These are phyloP conservation scores for Atta texana DNA, from an alignment of 1,140 invertebrate species.

Conservation along the genomic window DNA sequence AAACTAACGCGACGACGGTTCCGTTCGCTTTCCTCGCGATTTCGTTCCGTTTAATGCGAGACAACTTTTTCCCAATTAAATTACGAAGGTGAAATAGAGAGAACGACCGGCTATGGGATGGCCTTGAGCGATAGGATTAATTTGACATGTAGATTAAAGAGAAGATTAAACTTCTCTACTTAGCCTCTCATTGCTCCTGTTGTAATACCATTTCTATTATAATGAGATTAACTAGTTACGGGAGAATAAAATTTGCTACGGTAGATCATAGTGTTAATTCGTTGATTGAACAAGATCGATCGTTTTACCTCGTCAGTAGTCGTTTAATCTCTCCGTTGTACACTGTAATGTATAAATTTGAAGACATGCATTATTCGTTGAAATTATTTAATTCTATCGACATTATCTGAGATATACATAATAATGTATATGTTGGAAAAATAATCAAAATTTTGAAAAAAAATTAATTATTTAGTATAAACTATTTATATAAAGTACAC, in stretches of 20 bases:
- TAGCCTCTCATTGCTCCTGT: background rate
- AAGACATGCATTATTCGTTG: no score
- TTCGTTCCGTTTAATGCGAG: background rate
- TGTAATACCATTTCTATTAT: background rate
- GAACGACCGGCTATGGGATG: background rate
- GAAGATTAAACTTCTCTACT: background rate
- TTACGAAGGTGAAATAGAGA: constrained; percentile 32
- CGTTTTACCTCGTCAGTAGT: background rate
- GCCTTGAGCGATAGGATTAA: constrained; percentile 23
- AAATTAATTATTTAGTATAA: no score
- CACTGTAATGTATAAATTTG: no score
- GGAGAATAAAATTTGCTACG: background rate
- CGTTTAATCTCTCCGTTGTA: no score
- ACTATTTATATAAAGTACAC: no score
- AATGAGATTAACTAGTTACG: background rate
- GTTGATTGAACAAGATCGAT: background rate
- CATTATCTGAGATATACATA: no score
- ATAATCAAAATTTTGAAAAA: no score
- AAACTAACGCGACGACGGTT: constrained; percentile 38
- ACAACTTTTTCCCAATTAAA: constrained; percentile 66
- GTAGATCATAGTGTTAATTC: background rate
- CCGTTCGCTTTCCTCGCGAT: constrained; percentile 38
- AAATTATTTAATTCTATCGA: no score
- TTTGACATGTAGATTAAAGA: background rate
- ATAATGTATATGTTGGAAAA: no score